Base-by-base conservation (phyloP, 2,888 invertebrate species). In the Atethmia centrago region DNA sequence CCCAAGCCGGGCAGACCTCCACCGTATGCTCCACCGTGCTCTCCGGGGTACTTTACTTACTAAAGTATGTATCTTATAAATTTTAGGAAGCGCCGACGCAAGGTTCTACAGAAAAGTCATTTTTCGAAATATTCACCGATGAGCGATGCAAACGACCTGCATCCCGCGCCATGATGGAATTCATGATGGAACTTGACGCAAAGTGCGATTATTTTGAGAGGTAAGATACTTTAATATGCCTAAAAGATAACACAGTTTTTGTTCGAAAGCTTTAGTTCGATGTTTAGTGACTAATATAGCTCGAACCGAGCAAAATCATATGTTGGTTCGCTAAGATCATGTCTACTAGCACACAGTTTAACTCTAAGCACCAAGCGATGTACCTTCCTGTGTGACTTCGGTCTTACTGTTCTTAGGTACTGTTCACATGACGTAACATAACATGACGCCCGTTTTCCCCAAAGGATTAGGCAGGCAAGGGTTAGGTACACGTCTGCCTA, bases 101-200 rank as follows among this genome's bases (percentile, higher is more conserved):
- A 49, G 90, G 89, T 71, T 83, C 93, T 0, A 85, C 92, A 14
- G 96, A 96, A 68, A 96, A 94, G 79, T 90, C 96, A n/a, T 96
- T 96, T 84, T 97, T 97, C 77, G 97, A 97, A 86, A 91, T 94
- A 61, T 97, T 97, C 88, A 95, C 96, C 1, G 93, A 96, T 61
- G 95, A 97, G 63, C 92, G 96, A 0, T 97, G 97, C 87, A 97
- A 96, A 68, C 94, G 96, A 71, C 93, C 96, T 16, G 95, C 97
- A 1, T 97, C 98, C 0, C 95, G 93, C 67, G 93, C 95, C 0
- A 91, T 98, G 3, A 95, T 98, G 81, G 92, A 97, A 70, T 97
- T 97, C 85, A 98, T 98, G 97, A 96, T 97, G 25, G 91, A 96
- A 55, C 95, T 97, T 16, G 98, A 98, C 82, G 92, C 90, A 0